Base-by-base conservation (phyloP, 2,113 vertebrate genomes). In the Gavia stellata region DNA sequence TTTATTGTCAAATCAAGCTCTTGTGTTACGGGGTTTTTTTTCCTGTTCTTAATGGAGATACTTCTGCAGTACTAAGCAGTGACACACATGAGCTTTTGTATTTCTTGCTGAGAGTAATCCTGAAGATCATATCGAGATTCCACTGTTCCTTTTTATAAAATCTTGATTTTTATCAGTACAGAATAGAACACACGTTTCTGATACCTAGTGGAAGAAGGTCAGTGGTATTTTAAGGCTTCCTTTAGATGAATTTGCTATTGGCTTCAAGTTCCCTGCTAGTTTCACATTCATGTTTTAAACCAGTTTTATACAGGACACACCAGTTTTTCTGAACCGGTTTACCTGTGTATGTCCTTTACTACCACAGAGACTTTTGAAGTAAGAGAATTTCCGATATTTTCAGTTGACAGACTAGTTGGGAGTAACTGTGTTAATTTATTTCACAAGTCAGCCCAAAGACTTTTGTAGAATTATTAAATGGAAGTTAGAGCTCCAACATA, bases 1-100 rank as follows among this genome's bases (percentile, higher is more conserved):
- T 36, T 47, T 53, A 15, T 28, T 79, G 61, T 56, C 21, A 66
- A 49, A 66, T 85, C 0, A 12, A 92, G 23, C 49, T 88, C 0
- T 29, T 49, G 34, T 63, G 18, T 74, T 71, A 14, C 15, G 36
- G n/a, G n/a, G 18, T 23, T 31, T 7, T 42, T 44, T 79, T 55
- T 31, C 2, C 25, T 62, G 0, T 44, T 26, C 6, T 2, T 44
- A 13, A 1, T n/a, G 42, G 62, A 9, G 42, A 4, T 45, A n/a
- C 18, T 67, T 49, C 25, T 52, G 49, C 38, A 55, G 36, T n/a
- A 29, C 23, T 31, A 17, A 34, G 21, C n/a, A 28, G 58, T 34
- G 83, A 9, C 5, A 26, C 19, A 19, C 12, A 3, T 0, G 6
- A 55, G 53, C 26, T 72, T 40, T 42, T 42, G 15, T 40, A 8